Conservation (phyloP, 2,113 vertebrate genomes). For the Nibea coibor region DNA sequence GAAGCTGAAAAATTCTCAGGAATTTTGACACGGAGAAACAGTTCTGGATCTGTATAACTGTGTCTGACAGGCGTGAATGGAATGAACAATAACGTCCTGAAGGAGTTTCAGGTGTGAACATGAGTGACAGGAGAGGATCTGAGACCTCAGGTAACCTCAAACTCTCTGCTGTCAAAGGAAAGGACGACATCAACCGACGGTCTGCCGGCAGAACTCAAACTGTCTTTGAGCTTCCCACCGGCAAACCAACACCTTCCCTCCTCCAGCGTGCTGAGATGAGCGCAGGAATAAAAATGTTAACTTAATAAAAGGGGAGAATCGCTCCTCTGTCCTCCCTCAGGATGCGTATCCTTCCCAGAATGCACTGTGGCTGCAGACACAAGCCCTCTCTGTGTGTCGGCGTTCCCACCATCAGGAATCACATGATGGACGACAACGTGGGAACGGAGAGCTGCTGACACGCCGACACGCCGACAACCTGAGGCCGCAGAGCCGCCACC, state of each 20-base stretch:
- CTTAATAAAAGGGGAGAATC: constrained; percentile 43
- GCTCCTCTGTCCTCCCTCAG: constrained; percentile 35
- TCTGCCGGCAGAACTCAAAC: background rate
- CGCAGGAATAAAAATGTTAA: constrained; percentile 46
- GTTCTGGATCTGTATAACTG: background rate
- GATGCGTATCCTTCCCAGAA: constrained; percentile 51
- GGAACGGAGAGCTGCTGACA: constrained; percentile 35
- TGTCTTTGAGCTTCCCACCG: constrained; percentile 16
- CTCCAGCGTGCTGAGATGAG: constrained; percentile 2
- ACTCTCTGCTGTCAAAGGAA: background rate
- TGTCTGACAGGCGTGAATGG: constrained; percentile 16
- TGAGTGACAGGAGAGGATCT: constrained; percentile 2
- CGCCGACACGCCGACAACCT: background rate
- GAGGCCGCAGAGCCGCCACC: background rate
- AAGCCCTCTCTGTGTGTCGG: constrained; percentile 42
- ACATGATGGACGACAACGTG: constrained; percentile 44
- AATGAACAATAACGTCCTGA: constrained; percentile 4
- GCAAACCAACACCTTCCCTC: constrained; percentile 28
- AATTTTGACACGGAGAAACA: background rate
- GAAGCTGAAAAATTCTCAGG: background rate
- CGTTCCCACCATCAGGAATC: constrained; percentile 39
- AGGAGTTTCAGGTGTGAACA: constrained; percentile 23
- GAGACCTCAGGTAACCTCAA: background rate
- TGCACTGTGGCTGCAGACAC: constrained; percentile 25
- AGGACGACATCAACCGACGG: background rate